Evolutionary conservation across 2,888 invertebrate species (phyloP).

Genomic region (Entomobrya multifasciata): DNA sequence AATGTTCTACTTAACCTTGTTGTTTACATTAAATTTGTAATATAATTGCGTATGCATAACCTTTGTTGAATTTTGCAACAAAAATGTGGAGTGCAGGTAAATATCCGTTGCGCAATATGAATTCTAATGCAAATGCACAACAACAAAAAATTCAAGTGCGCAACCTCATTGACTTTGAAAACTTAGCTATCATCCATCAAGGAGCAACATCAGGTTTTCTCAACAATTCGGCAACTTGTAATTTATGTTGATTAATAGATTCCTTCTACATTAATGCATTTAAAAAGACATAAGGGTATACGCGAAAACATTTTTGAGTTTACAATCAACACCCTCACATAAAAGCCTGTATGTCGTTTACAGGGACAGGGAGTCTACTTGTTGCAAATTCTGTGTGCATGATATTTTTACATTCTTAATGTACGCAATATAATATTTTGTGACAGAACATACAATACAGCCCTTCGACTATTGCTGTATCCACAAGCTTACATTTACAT

Average conservation of each 20-base stretch:
- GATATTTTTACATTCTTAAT: no score
- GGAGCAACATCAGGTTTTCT: conserved; percentile 57
- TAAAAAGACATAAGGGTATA: no score
- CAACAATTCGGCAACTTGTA: conserved; percentile 25
- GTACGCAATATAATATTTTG: no score
- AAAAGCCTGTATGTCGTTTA: conserved; percentile 1
- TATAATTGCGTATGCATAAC: no score
- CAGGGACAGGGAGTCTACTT: no score
- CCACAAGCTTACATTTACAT: no score
- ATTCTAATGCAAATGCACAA: conserved; percentile 31
- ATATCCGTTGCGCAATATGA: background rate
- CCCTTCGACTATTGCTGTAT: no score
- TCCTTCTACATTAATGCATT: conserved; percentile 3
- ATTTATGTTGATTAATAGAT: conserved; percentile 34
- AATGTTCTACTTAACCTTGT: no score
- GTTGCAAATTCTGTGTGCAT: no score
- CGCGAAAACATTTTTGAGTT: no score
- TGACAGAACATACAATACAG: no score
- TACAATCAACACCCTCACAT: background rate
- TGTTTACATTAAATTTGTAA: background rate
- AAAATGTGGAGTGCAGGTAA: background rate
- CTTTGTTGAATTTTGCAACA: no score
- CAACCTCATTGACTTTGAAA: conserved; percentile 65
- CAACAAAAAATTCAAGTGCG: conserved; percentile 53
- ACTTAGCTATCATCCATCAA: conserved; percentile 24